These are phyloP conservation scores for Microhierax caerulescens DNA, from an alignment of 2,797 vertebrate species.

Conservation along the genomic window DNA sequence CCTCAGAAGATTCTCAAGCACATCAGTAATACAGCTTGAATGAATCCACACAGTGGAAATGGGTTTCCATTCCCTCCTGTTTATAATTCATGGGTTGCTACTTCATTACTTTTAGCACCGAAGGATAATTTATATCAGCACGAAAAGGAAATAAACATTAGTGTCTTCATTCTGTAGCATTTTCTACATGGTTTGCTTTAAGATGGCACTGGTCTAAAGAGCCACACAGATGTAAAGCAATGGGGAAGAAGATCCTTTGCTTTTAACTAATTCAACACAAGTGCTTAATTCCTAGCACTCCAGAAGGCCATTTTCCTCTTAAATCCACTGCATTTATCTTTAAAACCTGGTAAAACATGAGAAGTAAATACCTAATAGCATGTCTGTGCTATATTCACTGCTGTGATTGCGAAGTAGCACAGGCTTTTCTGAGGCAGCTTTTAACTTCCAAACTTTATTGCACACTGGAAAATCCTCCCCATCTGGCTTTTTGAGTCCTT, in stretches of 20 bases:
- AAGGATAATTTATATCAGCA: not conserved
- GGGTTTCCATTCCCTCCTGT: not conserved
- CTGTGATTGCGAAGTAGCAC: not conserved
- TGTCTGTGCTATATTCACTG: not conserved
- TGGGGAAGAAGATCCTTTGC: not conserved
- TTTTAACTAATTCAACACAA: not conserved
- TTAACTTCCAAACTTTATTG: not conserved
- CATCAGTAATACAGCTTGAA: not conserved
- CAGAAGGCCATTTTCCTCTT: not conserved
- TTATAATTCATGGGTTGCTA: not conserved
- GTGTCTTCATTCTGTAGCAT: not conserved
- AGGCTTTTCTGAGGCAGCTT: not conserved
- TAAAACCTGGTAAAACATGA: not conserved
- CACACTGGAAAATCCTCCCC: not conserved
- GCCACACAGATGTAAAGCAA: not conserved
- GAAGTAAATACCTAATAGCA: not conserved
- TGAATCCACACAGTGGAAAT: not conserved
- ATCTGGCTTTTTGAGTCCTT: not conserved
- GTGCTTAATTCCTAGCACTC: not conserved
- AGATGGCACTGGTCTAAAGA: not conserved
- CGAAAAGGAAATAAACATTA: not conserved
- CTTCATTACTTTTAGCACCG: not conserved
- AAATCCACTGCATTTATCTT: not conserved
- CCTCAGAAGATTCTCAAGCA: not conserved
- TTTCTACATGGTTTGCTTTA: not conserved